Conservation (phyloP, 2,113 vertebrate genomes). For the Irena cyanogastra region DNA sequence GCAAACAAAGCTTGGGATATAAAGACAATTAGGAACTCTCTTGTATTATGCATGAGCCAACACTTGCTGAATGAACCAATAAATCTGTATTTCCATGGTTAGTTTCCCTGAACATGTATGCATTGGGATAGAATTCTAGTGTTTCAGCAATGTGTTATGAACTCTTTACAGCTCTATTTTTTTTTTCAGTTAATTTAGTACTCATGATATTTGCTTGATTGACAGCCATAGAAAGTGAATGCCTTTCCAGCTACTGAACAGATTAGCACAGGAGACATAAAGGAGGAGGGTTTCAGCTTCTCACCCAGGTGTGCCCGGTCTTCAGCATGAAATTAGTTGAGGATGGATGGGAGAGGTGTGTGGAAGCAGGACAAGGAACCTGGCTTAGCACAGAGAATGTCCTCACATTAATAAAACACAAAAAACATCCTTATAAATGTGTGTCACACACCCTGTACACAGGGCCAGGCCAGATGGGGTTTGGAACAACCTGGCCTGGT, state of each 20-base stretch:
- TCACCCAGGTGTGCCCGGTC: neutral
- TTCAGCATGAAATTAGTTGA: fast-evolving
- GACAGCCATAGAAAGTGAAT: neutral
- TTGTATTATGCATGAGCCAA: constrained; percentile 25
- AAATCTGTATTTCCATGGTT: constrained; percentile 16
- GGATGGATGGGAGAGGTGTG: fast-evolving
- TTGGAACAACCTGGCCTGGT: neutral
- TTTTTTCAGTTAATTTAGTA: neutral
- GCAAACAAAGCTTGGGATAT: constrained; percentile 10
- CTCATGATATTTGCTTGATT: neutral
- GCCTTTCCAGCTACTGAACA: neutral
- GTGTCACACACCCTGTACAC: fast-evolving
- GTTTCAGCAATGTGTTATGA: neutral
- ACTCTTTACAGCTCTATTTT: neutral
- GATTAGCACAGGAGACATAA: neutral
- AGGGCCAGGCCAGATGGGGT: no score
- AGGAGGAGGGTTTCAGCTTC: neutral
- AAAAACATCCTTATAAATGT: neutral
- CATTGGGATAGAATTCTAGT: neutral
- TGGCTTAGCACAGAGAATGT: neutral
- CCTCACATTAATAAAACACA: neutral
- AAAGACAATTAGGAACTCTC: constrained; percentile 17
- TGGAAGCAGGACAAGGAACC: neutral
- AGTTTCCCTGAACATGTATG: neutral
- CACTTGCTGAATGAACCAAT: neutral